phyloP scores from a whole-genome alignment of 2,797 vertebrate genomes.

The Sebastiscus albofasciatus region DNA sequence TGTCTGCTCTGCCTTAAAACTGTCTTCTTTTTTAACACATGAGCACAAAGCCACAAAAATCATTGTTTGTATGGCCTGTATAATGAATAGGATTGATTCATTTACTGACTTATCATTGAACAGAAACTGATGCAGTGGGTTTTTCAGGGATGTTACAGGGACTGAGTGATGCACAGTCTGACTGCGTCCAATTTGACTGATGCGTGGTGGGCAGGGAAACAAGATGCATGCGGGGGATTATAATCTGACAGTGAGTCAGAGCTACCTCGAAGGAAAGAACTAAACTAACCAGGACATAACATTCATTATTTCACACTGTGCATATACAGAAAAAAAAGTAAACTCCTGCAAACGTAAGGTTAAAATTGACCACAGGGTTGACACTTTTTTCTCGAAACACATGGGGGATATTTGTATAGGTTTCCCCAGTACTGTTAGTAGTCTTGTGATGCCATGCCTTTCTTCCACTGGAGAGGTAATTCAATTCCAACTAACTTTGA shows the following conservation, averaged over 20 bases:
- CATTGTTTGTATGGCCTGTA: neutral
- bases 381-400: neutral
- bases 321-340: neutral
- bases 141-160: neutral
- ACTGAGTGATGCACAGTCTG: neutral
- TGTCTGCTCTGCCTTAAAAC: neutral
- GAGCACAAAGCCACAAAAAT: neutral
- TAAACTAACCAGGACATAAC: neutral
- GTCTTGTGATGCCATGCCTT: neutral
- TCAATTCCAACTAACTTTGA: neutral
- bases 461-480: neutral
- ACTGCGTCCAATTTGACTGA: neutral
- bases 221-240: conserved; percentile 1
- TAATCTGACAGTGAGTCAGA: neutral
- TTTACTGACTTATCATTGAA: neutral
- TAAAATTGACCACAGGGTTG: neutral
- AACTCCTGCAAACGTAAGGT: neutral
- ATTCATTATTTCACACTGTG: neutral
- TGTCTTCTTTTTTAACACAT: neutral
- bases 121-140: neutral
- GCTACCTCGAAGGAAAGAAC: neutral
- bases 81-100: neutral
- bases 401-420: neutral
- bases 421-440: neutral
- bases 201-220: neutral